Evolutionary conservation across 2,888 invertebrate species (phyloP).

Genomic region (Petrolisthes cinctipes): DNA sequence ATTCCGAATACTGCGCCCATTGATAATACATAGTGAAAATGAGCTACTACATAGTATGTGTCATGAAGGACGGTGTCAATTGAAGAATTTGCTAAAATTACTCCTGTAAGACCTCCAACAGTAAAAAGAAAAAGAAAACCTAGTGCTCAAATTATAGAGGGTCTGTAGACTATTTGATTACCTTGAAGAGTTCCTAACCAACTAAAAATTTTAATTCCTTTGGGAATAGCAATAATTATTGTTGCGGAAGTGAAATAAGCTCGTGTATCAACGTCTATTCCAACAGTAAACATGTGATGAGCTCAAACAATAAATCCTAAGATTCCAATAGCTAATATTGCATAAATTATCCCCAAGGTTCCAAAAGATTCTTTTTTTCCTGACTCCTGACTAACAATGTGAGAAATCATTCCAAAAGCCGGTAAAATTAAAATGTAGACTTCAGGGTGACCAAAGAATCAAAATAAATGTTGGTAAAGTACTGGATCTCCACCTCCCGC

Average conservation of each 20-base stretch:
- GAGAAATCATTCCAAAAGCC: constrained; percentile 85
- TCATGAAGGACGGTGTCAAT: constrained; percentile 84
- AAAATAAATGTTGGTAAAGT: constrained; percentile 86
- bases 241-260: constrained; percentile 87
- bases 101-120: no score
- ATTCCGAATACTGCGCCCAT: constrained; percentile 85
- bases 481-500: constrained; percentile 85
- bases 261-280: constrained; percentile 86
- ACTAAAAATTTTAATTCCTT: constrained; percentile 86
- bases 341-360: constrained; percentile 82
- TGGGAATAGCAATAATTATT: constrained; percentile 88
- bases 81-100: constrained; percentile 79
- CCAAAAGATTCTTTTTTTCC: constrained; percentile 83
- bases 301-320: no score
- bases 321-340: constrained; percentile 85
- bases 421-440: constrained; percentile 89
- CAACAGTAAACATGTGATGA: constrained; percentile 87
- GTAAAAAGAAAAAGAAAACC: constrained; percentile 84
- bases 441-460: constrained; percentile 90
- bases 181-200: constrained; percentile 81
- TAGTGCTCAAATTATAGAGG: constrained; percentile 78
- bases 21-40: constrained; percentile 85
- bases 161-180: constrained; percentile 75
- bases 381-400: constrained; percentile 81
- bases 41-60: constrained; percentile 87